phyloP scores from a whole-genome alignment of 2,113 vertebrate genomes.

The Zeus faber region DNA sequence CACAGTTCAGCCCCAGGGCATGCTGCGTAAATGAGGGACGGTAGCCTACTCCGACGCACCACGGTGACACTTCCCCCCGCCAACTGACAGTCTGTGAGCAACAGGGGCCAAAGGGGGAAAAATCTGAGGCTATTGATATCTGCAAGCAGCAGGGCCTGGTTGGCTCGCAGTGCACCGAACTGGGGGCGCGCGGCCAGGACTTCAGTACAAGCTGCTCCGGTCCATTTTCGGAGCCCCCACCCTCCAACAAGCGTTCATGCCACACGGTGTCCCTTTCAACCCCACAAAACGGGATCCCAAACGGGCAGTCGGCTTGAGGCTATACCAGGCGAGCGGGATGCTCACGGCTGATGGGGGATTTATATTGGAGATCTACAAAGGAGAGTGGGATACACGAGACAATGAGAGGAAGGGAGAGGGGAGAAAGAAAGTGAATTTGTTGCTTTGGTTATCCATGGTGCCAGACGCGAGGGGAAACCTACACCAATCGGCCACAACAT shows the following conservation, averaged over 20 bases:
- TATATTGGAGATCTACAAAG: constrained; percentile 49
- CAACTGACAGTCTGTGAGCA: constrained; percentile 29
- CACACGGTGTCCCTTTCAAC: constrained; percentile 73
- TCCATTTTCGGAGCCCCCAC: constrained; percentile 51
- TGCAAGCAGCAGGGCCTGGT: constrained; percentile 71
- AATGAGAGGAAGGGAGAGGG: constrained; percentile 10
- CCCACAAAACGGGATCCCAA: constrained; percentile 76
- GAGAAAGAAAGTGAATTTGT: constrained; percentile 56
- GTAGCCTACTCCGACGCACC: no score
- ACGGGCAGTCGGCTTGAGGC: constrained; percentile 65
- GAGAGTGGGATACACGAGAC: constrained; percentile 60
- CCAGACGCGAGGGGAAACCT: constrained; percentile 82
- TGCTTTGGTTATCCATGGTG: constrained; percentile 79
- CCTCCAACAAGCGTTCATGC: constrained; percentile 71
- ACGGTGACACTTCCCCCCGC: constrained; percentile 48
- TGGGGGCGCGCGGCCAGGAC: constrained; percentile 76
- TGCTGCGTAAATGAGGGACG: no score
- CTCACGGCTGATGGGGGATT: constrained; percentile 39
- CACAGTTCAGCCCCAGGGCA: no score
- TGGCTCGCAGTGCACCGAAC: constrained; percentile 32
- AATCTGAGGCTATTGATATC: constrained; percentile 95
- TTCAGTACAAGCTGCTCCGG: constrained; percentile 71
- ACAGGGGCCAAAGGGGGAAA: constrained; percentile 56
- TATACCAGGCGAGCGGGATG: constrained; percentile 28
- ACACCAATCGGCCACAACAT: no score